A percentile compares a stretch with the other conserved stretches of the same genome.
Evolutionary conservation across 2,797 vertebrate genomes (phyloP).

Genomic region (Typhlichthys subterraneus): DNA sequence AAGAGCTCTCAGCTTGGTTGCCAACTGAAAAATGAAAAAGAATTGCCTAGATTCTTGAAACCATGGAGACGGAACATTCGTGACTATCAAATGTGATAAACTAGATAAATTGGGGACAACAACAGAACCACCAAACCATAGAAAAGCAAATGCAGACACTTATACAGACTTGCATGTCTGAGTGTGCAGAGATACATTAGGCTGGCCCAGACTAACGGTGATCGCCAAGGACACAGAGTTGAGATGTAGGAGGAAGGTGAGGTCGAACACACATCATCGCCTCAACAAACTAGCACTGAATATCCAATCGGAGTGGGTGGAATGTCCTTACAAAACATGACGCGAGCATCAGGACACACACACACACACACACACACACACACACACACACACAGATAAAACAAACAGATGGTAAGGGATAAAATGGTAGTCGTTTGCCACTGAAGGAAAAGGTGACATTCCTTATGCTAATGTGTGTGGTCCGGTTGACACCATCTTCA

Average conservation of each 20-base stretch:
- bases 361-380: conserved; percentile 23
- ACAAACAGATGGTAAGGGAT: conserved; percentile 63
- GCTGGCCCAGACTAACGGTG: conserved; percentile 4
- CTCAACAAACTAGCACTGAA: conserved; percentile 60
- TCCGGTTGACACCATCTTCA: conserved; percentile 35
- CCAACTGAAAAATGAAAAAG: conserved; percentile 2
- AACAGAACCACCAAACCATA: not conserved
- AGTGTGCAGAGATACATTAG: not conserved
- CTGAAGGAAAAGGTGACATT: conserved; percentile 71
- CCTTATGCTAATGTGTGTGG: conserved; percentile 66
- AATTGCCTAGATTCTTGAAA: conserved; percentile 18
- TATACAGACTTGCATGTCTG: not conserved
- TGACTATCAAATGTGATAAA: not conserved
- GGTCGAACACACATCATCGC: conserved; percentile 60
- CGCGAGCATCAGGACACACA: conserved; percentile 7
- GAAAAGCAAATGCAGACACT: not conserved
- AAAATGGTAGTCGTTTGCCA: conserved; percentile 28
- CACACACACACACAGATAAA: conserved; percentile 16
- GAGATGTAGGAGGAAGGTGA: conserved; percentile 52
- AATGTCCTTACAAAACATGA: conserved; percentile 26
- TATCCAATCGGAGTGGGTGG: conserved; percentile 63
- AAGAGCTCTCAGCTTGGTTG: conserved; percentile 11
- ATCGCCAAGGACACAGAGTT: conserved; percentile 52
- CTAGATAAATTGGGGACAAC: not conserved
- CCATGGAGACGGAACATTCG: conserved; percentile 2